phyloP scores from a whole-genome alignment of 2,113 vertebrate species.

The Taurulus bubalis region DNA sequence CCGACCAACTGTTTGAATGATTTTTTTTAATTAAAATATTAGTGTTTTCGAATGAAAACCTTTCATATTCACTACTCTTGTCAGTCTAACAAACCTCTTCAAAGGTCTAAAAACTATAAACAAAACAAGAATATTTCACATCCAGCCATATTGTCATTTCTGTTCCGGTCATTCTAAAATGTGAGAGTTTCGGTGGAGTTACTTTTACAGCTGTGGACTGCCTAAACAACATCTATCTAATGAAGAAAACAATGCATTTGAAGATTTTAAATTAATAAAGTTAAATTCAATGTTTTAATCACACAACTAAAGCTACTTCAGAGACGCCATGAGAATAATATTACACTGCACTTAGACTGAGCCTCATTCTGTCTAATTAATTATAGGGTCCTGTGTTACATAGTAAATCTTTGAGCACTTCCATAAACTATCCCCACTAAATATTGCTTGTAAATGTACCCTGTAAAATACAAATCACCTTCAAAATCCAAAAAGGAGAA shows the following conservation, averaged over 20 bases:
- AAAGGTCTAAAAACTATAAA: neutral
- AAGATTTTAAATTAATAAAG: neutral
- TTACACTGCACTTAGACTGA: neutral
- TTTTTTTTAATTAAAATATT: neutral
- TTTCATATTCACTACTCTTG: neutral
- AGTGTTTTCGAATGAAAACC: neutral
- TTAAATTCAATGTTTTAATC: neutral
- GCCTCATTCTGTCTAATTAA: neutral
- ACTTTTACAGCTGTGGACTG: neutral
- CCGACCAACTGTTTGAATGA: neutral
- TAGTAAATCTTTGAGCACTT: neutral
- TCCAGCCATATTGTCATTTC: slow-evolving; percentile 23
- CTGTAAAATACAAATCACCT: slow-evolving; percentile 52
- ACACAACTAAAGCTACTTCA: neutral
- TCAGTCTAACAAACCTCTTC: neutral
- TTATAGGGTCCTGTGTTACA: slow-evolving; percentile 15
- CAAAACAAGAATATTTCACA: neutral
- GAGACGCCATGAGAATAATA: neutral
- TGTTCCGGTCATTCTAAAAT: neutral
- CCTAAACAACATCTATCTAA: neutral
- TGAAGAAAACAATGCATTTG: neutral
- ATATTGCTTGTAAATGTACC: slow-evolving; percentile 73
- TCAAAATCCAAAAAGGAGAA: slow-evolving; percentile 31
- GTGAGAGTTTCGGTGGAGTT: neutral
- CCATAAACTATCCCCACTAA: neutral